These are phyloP conservation scores for Panopea generosa DNA, from an alignment of 2,888 invertebrate genomes.

Conservation along the genomic window DNA sequence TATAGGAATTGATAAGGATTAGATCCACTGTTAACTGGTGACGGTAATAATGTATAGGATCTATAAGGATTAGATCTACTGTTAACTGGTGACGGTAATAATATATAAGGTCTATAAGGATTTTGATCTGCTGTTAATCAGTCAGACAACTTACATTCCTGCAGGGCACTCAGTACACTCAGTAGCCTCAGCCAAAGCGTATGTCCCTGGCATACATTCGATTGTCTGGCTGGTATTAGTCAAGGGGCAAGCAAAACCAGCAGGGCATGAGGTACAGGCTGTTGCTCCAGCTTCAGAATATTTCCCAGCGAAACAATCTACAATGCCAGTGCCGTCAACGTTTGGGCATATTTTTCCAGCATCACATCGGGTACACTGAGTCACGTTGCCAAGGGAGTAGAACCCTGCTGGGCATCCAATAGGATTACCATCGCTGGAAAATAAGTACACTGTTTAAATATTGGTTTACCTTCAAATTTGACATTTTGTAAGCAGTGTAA, in stretches of 20 bases:
- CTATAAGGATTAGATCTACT: too few species aligned
- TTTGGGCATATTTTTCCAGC: slow-evolving; percentile 80
- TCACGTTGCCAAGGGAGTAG: slow-evolving; percentile 72
- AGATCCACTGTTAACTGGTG: too few species aligned
- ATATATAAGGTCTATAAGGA: too few species aligned
- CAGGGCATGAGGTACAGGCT: slow-evolving; percentile 71
- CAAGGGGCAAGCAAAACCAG: slow-evolving; percentile 73
- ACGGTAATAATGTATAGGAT: too few species aligned
- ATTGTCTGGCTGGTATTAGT: slow-evolving; percentile 61
- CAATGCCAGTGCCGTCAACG: slow-evolving; percentile 76
- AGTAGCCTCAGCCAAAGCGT: slow-evolving; percentile 68
- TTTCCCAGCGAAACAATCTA: slow-evolving; percentile 73
- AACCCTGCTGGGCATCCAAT: slow-evolving; percentile 74
- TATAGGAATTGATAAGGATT: too few species aligned
- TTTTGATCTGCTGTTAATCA: too few species aligned
- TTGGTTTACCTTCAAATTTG: too few species aligned
- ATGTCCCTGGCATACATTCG: slow-evolving; percentile 71
- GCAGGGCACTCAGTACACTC: slow-evolving; percentile 74
- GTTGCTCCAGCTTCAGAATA: slow-evolving; percentile 76
- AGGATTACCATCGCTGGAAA: slow-evolving; percentile 29
- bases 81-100: too few species aligned
- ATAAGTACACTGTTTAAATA: too few species aligned
- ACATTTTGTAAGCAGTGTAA: too few species aligned
- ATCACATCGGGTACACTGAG: slow-evolving; percentile 77
- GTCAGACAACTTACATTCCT: slow-evolving; percentile 67